Evolutionary conservation across 1,140 invertebrate genomes (phyloP).

Genomic region (Manduca sexta): DNA sequence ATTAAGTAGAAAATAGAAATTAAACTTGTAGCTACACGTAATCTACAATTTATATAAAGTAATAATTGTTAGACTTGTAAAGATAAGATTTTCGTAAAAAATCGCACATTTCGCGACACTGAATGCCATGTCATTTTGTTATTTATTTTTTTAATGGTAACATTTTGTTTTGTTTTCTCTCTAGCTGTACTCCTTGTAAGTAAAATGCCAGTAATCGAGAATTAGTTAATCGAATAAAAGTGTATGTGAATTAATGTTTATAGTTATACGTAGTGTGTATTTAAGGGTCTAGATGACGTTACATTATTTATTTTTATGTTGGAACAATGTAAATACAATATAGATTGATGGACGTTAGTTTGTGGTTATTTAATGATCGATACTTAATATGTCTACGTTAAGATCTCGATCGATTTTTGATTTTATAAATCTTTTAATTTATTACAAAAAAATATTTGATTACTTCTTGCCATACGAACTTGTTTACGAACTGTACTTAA

Average conservation of each 20-base stretch:
- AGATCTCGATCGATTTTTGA: constrained; percentile 49
- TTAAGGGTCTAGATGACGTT: constrained; percentile 64
- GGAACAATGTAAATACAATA: constrained; percentile 64
- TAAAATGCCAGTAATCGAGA: constrained; percentile 61
- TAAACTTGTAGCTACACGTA: constrained; percentile 50
- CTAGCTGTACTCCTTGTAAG: constrained; percentile 6
- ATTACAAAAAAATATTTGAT: constrained; percentile 5
- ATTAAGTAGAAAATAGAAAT: constrained; percentile 50
- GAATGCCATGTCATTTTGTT: constrained; percentile 67
- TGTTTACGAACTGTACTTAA: constrained; percentile 2
- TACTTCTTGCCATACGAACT: constrained; percentile 6
- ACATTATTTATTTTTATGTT: constrained; percentile 73
- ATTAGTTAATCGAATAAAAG: constrained; percentile 54
- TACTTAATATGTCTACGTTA: constrained; percentile 45
- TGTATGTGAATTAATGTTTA: constrained; percentile 56
- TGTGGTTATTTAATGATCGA: constrained; percentile 62
- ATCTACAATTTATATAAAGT: constrained; percentile 39
- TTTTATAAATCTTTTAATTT: constrained; percentile 25
- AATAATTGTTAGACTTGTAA: constrained; percentile 37
- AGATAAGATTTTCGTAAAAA: constrained; percentile 42
- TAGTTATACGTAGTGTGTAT: constrained; percentile 63
- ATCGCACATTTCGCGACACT: constrained; percentile 26
- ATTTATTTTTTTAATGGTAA: constrained; percentile 67
- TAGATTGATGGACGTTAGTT: constrained; percentile 63
- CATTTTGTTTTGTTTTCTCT: constrained; percentile 45